These are phyloP conservation scores for Hemithea aestivaria DNA, from an alignment of 2,888 invertebrate genomes.

Conservation along the genomic window DNA sequence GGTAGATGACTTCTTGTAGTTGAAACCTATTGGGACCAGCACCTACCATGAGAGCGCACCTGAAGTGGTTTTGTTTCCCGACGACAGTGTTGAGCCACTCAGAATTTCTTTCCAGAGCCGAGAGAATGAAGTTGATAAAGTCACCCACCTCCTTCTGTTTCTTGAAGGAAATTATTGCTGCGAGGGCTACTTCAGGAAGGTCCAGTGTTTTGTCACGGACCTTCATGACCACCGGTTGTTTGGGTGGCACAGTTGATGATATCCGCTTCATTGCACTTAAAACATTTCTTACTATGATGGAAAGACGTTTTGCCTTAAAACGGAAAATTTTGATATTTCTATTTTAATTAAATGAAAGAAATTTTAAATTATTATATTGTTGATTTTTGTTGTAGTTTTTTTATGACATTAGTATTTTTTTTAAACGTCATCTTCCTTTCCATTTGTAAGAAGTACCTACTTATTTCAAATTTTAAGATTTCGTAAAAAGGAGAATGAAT, in stretches of 20 bases:
- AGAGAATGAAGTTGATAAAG: slow-evolving; percentile 58
- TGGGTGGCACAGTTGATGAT: slow-evolving; percentile 37
- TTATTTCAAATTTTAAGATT: too few relatives aligned
- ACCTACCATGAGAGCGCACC: slow-evolving; percentile 60
- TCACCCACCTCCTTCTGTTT: slow-evolving; percentile 62
- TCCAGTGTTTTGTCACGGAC: slow-evolving; percentile 37
- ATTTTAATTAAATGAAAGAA: slow-evolving; percentile 15
- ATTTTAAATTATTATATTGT: slow-evolving; percentile 9
- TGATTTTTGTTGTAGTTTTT: slow-evolving; percentile 3
- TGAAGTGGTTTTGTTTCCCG: slow-evolving; percentile 53
- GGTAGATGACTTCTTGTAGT: slow-evolving; percentile 64
- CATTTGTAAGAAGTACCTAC: too few relatives aligned
- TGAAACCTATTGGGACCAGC: slow-evolving; percentile 68
- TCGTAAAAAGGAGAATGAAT: too few relatives aligned
- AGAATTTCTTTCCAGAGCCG: slow-evolving; percentile 56
- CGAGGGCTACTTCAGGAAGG: slow-evolving; percentile 57
- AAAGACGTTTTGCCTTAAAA: slow-evolving; percentile 39
- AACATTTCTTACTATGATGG: slow-evolving; percentile 42
- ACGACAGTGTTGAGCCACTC: slow-evolving; percentile 60
- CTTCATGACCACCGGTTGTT: slow-evolving; percentile 41
- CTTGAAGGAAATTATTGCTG: slow-evolving; percentile 60
- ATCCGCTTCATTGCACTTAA: slow-evolving; percentile 38
- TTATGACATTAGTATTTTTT: not conserved
- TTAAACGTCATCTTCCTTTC: too few relatives aligned
- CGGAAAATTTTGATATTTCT: slow-evolving; percentile 55